A percentile compares a stretch with the other conserved stretches of the same genome.
These are phyloP conservation scores for Drosophila subquinaria DNA, from an alignment of 2,888 invertebrate species.

Conservation along the genomic window DNA sequence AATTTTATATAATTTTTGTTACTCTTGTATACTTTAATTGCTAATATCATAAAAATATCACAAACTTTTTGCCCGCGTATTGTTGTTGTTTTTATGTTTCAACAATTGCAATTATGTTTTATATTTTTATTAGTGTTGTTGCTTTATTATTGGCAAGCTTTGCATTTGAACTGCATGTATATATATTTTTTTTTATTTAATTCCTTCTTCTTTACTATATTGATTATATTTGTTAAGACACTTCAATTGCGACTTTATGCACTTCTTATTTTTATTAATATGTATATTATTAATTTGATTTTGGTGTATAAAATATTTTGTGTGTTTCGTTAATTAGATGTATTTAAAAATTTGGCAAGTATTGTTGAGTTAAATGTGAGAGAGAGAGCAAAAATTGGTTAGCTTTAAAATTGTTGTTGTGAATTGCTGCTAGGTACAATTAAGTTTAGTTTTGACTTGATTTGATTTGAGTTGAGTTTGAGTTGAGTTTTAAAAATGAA, in stretches of 20 bases:
- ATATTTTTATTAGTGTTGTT: constrained; percentile 46
- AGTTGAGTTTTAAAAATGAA: constrained; percentile 39
- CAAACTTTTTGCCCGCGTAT: constrained; percentile 63
- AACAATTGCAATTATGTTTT: constrained; percentile 53
- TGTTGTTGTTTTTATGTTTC: constrained; percentile 21
- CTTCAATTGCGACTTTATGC: constrained; percentile 74
- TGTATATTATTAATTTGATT: constrained; percentile 32
- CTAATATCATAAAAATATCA: constrained; percentile 82
- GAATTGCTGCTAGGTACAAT: constrained; percentile 72
- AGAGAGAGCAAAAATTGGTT: constrained; percentile 55
- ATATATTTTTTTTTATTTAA: constrained; percentile 33
- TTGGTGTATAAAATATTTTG: constrained; percentile 41
- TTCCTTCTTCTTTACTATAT: constrained; percentile 1
- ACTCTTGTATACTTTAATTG: constrained; percentile 63
- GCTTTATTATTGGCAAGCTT: constrained; percentile 61
- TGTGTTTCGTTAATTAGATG: constrained; percentile 27
- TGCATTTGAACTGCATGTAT: constrained; percentile 50
- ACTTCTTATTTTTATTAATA: constrained; percentile 50
- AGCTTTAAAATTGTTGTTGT: constrained; percentile 44
- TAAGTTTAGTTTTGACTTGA: constrained; percentile 50
- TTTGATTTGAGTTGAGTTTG: constrained; percentile 38
- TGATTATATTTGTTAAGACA: constrained; percentile 69
- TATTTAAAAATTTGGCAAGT: constrained; percentile 68
- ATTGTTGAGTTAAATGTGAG: constrained; percentile 46
- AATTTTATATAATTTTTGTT: constrained; percentile 22